These are phyloP conservation scores for Diglossa brunneiventris DNA, from an alignment of 2,113 vertebrate genomes.

Conservation along the genomic window DNA sequence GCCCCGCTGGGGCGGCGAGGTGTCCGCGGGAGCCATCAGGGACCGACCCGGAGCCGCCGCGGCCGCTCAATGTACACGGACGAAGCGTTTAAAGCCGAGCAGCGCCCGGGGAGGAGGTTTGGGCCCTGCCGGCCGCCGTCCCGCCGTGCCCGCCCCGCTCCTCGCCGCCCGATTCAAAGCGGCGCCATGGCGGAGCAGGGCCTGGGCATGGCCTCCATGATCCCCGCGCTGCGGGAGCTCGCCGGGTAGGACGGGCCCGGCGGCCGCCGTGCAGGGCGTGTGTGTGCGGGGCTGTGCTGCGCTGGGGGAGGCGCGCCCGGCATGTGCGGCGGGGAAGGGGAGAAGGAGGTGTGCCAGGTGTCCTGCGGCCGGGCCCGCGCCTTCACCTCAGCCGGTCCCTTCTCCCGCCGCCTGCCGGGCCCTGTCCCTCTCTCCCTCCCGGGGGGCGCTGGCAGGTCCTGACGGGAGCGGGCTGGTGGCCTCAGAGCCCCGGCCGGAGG, in stretches of 20 bases:
- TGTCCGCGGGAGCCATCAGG: neutral
- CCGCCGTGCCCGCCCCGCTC: neutral
- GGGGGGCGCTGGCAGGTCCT: neutral
- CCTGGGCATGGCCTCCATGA: slow-evolving; percentile 90
- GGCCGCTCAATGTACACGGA: neutral
- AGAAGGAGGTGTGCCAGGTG: neutral
- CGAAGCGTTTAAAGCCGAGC: neutral
- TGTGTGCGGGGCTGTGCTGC: neutral
- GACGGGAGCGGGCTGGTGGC: fast-evolving
- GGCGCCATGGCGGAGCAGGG: slow-evolving; percentile 2
- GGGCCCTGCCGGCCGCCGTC: slow-evolving; percentile 26
- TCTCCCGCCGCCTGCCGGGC: fast-evolving
- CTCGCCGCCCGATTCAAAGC: slow-evolving; percentile 24
- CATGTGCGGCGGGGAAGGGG: too few relatives aligned
- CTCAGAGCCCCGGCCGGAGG: fast-evolving
- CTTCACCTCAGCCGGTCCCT: fast-evolving
- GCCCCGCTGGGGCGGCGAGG: neutral
- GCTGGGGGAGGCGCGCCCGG: neutral
- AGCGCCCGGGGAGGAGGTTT: neutral
- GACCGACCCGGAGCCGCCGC: too few relatives aligned
- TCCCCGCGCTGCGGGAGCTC: slow-evolving; percentile 91
- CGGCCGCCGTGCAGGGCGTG: neutral
- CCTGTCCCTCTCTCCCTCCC: too few relatives aligned
- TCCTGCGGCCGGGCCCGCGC: neutral
- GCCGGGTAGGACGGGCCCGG: slow-evolving; percentile 76